These are phyloP conservation scores for Osmerus mordax DNA, from an alignment of 2,113 vertebrate genomes.

Conservation along the genomic window DNA sequence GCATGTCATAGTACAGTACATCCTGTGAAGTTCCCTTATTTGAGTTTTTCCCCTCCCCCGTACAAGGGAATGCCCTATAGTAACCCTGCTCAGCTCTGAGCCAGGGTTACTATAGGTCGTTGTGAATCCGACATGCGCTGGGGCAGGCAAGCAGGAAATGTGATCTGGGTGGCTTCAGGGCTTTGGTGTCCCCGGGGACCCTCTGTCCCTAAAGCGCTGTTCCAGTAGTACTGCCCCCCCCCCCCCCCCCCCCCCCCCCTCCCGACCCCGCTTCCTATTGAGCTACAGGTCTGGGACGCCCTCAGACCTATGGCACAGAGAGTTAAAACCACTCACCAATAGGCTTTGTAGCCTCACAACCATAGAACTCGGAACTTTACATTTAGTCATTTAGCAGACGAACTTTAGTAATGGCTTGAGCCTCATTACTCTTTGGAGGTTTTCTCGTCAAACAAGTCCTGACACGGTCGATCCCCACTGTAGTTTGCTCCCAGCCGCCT, in stretches of 20 bases:
- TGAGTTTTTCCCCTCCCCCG: not conserved
- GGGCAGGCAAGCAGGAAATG: conserved; percentile 72
- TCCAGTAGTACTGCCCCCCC: too few relatives aligned
- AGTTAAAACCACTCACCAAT: too few relatives aligned
- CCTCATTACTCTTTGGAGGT: not conserved
- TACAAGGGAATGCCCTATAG: conserved; percentile 72
- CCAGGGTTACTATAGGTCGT: conserved; percentile 86
- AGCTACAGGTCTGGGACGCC: too few relatives aligned
- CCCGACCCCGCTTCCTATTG: not conserved
- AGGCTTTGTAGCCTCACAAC: too few relatives aligned
- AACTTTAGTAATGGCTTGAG: too few relatives aligned
- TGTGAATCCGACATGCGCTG: conserved; percentile 53
- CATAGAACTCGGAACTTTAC: too few relatives aligned
- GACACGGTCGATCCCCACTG: conserved; percentile 22
- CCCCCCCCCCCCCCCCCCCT: conserved; percentile 24
- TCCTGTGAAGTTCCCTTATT: not conserved
- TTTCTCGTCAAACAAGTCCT: not conserved
- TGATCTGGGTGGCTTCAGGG: conserved; percentile 51
- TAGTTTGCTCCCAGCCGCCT: not conserved
- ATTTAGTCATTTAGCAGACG: too few relatives aligned
- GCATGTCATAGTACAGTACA: not conserved
- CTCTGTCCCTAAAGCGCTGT: conserved; percentile 4
- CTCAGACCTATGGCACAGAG: too few relatives aligned
- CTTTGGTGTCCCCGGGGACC: conserved; percentile 46
- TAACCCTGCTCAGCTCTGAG: conserved; percentile 74